A percentile compares a stretch with the other conserved stretches of the same genome.
phyloP scores from a whole-genome alignment of 2,797 vertebrate genomes.

The Oreonectes daqikongensis region DNA sequence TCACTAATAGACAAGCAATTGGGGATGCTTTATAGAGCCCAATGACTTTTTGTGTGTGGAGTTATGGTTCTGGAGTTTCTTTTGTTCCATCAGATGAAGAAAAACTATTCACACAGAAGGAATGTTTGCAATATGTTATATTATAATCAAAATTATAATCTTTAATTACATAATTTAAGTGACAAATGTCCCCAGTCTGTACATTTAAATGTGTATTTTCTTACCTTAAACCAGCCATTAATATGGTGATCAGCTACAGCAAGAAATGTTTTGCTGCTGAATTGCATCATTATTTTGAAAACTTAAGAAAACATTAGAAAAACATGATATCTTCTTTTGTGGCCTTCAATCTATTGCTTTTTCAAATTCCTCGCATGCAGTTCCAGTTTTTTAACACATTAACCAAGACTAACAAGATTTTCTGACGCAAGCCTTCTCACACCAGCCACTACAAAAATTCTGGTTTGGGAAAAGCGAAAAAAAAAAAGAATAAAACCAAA shows the following conservation, averaged over 20 bases:
- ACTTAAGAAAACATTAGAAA: neutral
- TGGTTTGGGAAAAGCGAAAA: neutral
- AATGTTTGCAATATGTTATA: neutral
- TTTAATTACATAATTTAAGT: neutral
- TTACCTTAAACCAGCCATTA: neutral
- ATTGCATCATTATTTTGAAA: neutral
- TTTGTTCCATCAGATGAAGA: neutral
- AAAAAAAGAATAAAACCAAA: neutral
- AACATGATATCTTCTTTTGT: conserved; percentile 4
- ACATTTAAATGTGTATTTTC: neutral
- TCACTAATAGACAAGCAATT: neutral
- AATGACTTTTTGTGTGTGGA: neutral
- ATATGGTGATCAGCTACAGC: neutral
- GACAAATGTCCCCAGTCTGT: neutral
- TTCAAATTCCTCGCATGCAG: neutral
- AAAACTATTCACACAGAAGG: neutral
- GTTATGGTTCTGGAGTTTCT: too few relatives aligned
- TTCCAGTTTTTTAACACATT: conserved; percentile 28
- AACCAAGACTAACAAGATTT: conserved; percentile 11
- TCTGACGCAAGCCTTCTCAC: neutral
- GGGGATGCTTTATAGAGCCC: too few relatives aligned
- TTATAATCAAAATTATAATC: neutral
- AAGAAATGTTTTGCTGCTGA: neutral
- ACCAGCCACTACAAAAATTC: neutral
- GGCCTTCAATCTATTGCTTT: conserved; percentile 24